These are phyloP conservation scores for Xylota sylvarum DNA, from an alignment of 2,888 invertebrate species.

Conservation along the genomic window DNA sequence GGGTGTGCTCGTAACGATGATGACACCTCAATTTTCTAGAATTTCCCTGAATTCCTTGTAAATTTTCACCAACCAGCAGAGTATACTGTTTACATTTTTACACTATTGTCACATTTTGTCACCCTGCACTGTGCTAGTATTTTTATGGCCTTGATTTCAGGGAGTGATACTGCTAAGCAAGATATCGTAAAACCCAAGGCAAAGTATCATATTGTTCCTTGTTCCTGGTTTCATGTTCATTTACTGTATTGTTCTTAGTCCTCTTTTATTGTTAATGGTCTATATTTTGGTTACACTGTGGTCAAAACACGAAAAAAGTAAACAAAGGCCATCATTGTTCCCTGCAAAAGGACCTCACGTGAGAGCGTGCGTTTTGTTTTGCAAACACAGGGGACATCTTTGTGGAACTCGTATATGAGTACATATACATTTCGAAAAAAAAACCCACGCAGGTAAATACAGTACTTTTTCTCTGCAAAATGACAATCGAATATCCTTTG, in stretches of 20 bases:
- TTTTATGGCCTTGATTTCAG: slow-evolving; percentile 71
- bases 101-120: slow-evolving; percentile 60
- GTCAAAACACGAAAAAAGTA: slow-evolving; percentile 82
- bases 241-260: slow-evolving; percentile 66
- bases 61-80: slow-evolving; percentile 55
- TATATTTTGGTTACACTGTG: slow-evolving; percentile 83
- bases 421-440: neutral
- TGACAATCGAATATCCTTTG: slow-evolving; percentile 73
- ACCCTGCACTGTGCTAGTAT: slow-evolving; percentile 21
- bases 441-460: slow-evolving; percentile 64
- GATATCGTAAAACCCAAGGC: slow-evolving; percentile 44
- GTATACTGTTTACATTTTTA: slow-evolving; percentile 13
- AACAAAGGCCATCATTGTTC: slow-evolving; percentile 76
- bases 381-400: slow-evolving; percentile 72
- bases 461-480: slow-evolving; percentile 40
- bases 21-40: slow-evolving; percentile 71
- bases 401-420: slow-evolving; percentile 23
- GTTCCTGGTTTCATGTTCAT: slow-evolving; percentile 62
- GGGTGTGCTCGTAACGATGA: slow-evolving; percentile 61
- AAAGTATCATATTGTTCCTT: slow-evolving; percentile 61
- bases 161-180: slow-evolving; percentile 74
- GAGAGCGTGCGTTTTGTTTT: slow-evolving; percentile 74
- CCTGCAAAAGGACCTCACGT: slow-evolving; percentile 72
- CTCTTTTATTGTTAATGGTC: slow-evolving; percentile 73
- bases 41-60: slow-evolving; percentile 53